These are phyloP conservation scores for Erethizon dorsatum DNA, from an alignment of 2,797 vertebrate species.

Conservation along the genomic window DNA sequence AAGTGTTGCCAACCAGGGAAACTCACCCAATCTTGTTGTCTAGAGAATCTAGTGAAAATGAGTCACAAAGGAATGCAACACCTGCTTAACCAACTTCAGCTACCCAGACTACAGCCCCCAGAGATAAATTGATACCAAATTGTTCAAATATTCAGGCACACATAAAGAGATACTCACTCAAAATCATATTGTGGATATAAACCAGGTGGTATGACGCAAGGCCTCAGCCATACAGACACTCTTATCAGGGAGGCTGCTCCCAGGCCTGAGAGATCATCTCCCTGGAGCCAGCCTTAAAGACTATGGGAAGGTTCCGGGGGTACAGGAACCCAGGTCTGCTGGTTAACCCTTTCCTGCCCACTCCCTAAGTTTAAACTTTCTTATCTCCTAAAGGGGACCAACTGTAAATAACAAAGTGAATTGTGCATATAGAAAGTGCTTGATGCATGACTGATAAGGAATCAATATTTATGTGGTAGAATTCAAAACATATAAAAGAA, in stretches of 20 bases:
- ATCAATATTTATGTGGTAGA: background rate
- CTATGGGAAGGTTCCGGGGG: background rate
- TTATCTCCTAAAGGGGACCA: background rate
- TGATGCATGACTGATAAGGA: background rate
- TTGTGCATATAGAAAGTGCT: background rate
- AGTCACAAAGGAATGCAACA: background rate
- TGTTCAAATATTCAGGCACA: background rate
- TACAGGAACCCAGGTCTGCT: background rate
- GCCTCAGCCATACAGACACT: background rate
- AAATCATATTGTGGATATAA: background rate
- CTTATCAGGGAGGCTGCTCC: background rate
- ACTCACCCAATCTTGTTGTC: background rate
- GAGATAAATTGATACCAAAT: background rate
- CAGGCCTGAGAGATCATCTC: background rate
- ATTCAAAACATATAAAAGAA: background rate
- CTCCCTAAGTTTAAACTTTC: background rate
- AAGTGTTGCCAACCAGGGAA: background rate
- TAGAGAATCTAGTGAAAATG: background rate
- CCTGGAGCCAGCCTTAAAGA: background rate
- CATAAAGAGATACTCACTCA: background rate
- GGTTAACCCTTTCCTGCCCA: background rate
- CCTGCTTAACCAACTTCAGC: background rate
- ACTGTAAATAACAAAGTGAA: background rate
- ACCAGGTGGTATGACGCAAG: background rate
- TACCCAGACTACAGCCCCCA: background rate